Percentiles rank a stretch among this genome's conserved stretches.
Evolutionary conservation across 2,113 vertebrate genomes (phyloP).

Genomic region (Gracilinanus agilis): DNA sequence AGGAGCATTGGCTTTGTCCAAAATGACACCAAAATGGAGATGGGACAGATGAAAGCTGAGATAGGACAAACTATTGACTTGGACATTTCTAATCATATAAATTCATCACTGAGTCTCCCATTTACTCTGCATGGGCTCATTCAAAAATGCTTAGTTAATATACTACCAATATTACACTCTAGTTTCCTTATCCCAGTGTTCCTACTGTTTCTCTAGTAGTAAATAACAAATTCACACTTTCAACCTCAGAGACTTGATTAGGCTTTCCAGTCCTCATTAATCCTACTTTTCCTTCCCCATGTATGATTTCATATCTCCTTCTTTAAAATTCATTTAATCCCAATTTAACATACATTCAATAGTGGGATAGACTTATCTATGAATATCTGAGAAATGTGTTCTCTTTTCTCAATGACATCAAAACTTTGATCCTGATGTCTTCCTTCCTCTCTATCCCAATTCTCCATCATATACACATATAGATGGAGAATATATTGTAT

Average conservation of each 20-base stretch:
- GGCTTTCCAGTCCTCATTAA: background rate
- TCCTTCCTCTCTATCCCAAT: background rate
- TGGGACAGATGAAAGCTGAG: background rate
- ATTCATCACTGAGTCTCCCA: background rate
- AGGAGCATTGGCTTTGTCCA: background rate
- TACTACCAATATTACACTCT: background rate
- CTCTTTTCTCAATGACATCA: background rate
- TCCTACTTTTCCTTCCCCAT: background rate
- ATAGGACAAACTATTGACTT: background rate
- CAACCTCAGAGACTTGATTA: background rate
- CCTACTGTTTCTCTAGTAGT: background rate
- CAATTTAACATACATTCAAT: background rate
- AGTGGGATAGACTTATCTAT: background rate
- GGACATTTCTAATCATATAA: background rate
- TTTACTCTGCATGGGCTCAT: background rate
- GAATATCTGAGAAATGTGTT: background rate
- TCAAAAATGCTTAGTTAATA: background rate
- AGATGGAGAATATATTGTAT: too few relatives aligned
- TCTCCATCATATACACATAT: background rate
- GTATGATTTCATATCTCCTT: background rate
- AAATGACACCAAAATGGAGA: too few relatives aligned
- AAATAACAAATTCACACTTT: background rate
- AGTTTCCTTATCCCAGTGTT: background rate
- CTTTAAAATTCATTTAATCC: background rate
- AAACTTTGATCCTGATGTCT: background rate